Evolutionary conservation across 2,113 vertebrate species (phyloP).

Genomic region (Recurvirostra avosetta): DNA sequence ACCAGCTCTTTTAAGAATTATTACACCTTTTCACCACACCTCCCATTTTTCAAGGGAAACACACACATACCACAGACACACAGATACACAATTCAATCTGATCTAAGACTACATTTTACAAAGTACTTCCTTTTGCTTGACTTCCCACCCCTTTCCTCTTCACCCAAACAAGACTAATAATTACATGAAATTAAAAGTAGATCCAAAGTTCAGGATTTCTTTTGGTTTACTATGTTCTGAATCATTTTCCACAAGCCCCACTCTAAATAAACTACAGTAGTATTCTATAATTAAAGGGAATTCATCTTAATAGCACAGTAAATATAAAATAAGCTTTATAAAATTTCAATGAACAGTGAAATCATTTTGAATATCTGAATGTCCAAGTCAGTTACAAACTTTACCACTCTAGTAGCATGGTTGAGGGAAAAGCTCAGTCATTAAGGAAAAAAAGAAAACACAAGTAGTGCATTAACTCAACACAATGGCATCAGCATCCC

Average conservation of each 20-base stretch:
- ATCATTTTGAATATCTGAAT: conserved; percentile 43
- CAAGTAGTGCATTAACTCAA: conserved; percentile 53
- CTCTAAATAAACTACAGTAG: conserved; percentile 54
- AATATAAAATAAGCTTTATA: conserved; percentile 68
- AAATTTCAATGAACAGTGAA: conserved; percentile 60
- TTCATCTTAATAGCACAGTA: conserved; percentile 58
- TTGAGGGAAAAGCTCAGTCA: conserved; percentile 41
- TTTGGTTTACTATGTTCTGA: conserved; percentile 57
- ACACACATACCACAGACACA: conserved; percentile 73
- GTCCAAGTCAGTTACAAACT: conserved; percentile 60
- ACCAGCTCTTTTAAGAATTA: conserved; percentile 82
- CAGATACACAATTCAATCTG: conserved; percentile 70
- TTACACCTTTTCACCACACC: conserved; percentile 73
- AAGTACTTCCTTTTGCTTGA: conserved; percentile 60
- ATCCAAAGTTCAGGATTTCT: conserved; percentile 30
- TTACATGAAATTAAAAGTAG: conserved; percentile 46
- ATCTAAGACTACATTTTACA: conserved; percentile 77
- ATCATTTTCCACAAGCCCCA: conserved; percentile 39
- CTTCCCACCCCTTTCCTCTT: conserved; percentile 47
- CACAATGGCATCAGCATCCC: conserved; percentile 6
- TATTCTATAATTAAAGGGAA: conserved; percentile 57
- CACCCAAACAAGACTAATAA: conserved; percentile 50
- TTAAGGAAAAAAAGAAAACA: conserved; percentile 21
- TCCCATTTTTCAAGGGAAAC: conserved; percentile 69
- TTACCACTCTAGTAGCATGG: conserved; percentile 35